Percentiles rank a stretch among this genome's conserved stretches.
phyloP scores from a whole-genome alignment of 2,113 vertebrate genomes.

The Clarias gariepinus region DNA sequence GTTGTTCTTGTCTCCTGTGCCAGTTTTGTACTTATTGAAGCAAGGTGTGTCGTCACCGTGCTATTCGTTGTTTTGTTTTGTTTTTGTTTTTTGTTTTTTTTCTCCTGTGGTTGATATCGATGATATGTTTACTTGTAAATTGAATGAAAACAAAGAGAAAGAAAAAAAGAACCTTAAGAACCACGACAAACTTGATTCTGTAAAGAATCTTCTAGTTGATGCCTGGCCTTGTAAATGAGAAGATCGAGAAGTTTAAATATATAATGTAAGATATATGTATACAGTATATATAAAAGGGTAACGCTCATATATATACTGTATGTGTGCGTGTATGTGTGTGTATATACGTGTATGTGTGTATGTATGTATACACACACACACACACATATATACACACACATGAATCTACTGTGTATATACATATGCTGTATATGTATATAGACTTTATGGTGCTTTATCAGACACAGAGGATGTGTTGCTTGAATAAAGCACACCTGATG shows the following conservation, averaged over 20 bases:
- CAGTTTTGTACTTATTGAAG: conserved; percentile 98
- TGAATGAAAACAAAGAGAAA: conserved; percentile 68
- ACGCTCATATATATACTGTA: conserved; percentile 21
- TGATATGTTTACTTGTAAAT: conserved; percentile 99
- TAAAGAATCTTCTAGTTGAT: conserved; percentile 99
- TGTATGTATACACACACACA: conserved; percentile 50
- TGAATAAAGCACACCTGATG: conserved; percentile 98
- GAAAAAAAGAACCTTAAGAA: conserved; percentile 66
- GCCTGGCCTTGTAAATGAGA: conserved; percentile 96
- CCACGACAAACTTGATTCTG: conserved; percentile 99
- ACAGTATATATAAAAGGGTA: conserved; percentile 53
- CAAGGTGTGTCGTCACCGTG: conserved; percentile 85
- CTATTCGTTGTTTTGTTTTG: conserved; percentile 63
- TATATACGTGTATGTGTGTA: conserved; percentile 49
- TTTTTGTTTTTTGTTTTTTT: conserved; percentile 54
- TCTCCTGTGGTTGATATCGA: conserved; percentile 94
- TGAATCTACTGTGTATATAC: conserved; percentile 61
- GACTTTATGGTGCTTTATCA: conserved; percentile 94
- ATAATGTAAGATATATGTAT: conserved; percentile 57
- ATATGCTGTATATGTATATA: conserved; percentile 59
- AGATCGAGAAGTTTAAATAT: conserved; percentile 60
- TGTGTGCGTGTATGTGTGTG: conserved; percentile 22
- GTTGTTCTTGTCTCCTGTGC: conserved; percentile 97
- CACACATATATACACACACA: conserved; percentile 39
- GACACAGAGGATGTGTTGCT: conserved; percentile 94